Evolutionary conservation across 2,113 vertebrate species (phyloP).

Genomic region (Physeter macrocephalus): DNA sequence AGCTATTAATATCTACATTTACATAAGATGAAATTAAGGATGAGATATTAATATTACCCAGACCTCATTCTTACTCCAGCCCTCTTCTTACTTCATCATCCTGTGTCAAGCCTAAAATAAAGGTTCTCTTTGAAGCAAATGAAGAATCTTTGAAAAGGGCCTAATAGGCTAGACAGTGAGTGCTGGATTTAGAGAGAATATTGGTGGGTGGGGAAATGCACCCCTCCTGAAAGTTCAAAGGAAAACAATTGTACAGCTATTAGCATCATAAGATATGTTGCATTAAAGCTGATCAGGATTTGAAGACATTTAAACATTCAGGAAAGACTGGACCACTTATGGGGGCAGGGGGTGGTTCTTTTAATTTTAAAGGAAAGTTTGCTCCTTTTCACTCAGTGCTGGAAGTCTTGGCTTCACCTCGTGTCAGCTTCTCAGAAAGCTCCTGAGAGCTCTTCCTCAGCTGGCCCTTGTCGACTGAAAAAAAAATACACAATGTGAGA

Average conservation of each 20-base stretch:
- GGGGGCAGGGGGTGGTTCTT: fast-evolving
- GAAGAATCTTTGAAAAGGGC: not conserved
- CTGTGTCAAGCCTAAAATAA: not conserved
- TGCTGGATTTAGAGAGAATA: not conserved
- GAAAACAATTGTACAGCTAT: not conserved
- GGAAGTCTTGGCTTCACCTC: not conserved
- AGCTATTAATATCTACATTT: not conserved
- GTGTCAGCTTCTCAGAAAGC: not conserved
- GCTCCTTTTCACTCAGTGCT: not conserved
- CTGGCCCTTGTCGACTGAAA: not conserved
- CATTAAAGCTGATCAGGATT: not conserved
- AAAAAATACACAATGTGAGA: not conserved
- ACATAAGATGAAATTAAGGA: not conserved
- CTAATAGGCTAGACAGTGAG: not conserved
- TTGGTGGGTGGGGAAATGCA: not conserved
- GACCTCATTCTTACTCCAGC: not conserved
- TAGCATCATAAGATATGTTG: not conserved
- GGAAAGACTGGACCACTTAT: not conserved
- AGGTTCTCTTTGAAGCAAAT: not conserved
- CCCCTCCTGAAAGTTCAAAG: not conserved
- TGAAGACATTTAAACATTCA: not conserved
- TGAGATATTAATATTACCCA: not conserved
- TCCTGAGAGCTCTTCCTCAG: not conserved
- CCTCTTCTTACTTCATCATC: fast-evolving
- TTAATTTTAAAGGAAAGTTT: not conserved